These are phyloP conservation scores for Sebastes minor DNA, from an alignment of 2,797 vertebrate species.

Conservation along the genomic window DNA sequence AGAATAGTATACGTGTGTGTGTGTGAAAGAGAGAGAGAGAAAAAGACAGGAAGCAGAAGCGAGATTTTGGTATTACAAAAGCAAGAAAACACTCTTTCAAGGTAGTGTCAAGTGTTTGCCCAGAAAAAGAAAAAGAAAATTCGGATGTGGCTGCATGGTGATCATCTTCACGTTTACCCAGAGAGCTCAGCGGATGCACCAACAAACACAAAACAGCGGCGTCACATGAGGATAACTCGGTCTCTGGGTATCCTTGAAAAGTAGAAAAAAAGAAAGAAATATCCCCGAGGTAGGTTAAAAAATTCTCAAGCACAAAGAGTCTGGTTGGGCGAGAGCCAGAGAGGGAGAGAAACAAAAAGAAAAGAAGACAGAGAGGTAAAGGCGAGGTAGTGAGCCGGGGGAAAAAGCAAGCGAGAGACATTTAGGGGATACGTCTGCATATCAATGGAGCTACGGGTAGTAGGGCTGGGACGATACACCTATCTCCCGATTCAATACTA, in stretches of 20 bases:
- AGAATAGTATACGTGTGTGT: background rate
- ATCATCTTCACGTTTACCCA: constrained; percentile 28
- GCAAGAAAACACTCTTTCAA: constrained; percentile 39
- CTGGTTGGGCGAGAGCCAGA: constrained; percentile 15
- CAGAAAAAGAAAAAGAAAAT: background rate
- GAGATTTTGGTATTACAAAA: too few species aligned
- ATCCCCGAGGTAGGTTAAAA: background rate
- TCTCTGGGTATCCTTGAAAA: constrained; percentile 51
- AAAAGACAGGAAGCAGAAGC: constrained; percentile 11
- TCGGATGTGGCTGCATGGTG: constrained; percentile 29
- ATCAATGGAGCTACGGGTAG: constrained; percentile 31
- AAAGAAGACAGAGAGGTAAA: constrained; percentile 8
- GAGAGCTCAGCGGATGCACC: constrained; percentile 26
- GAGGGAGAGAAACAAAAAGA: background rate
- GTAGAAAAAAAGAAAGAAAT: constrained; percentile 6
- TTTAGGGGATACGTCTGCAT: constrained; percentile 45
- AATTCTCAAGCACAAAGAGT: constrained; percentile 17
- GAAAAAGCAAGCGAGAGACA: background rate
- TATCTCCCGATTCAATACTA: too few species aligned
- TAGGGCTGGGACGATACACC: too few species aligned
- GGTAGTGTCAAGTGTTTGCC: constrained; percentile 50
- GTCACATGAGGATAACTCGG: constrained; percentile 49
- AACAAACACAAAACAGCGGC: constrained; percentile 43
- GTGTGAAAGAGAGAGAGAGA: background rate
- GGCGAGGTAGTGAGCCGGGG: background rate